These are phyloP conservation scores for Caenorhabditis panamensis DNA, from an alignment of 2,888 invertebrate genomes.

Conservation along the genomic window DNA sequence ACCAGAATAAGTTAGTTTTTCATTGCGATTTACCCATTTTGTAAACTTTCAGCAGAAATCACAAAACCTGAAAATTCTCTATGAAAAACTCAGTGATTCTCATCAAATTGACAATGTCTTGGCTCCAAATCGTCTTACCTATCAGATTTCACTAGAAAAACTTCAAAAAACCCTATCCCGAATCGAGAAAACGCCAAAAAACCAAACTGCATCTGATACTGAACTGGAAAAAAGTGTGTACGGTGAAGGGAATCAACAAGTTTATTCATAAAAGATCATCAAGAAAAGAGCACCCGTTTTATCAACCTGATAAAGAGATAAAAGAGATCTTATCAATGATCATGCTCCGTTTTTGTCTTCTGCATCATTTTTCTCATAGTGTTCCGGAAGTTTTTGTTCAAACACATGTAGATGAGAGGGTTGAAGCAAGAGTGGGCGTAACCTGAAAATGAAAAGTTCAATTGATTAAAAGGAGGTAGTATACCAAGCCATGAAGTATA, in stretches of 20 bases:
- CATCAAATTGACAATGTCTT: no score
- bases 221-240: not conserved
- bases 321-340: constrained; percentile 2
- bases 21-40: no score
- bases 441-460: constrained; percentile 44
- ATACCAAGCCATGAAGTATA: constrained; percentile 69
- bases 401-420: constrained; percentile 76
- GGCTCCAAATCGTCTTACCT: no score
- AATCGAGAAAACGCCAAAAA: no score
- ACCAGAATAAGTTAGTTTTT: no score
- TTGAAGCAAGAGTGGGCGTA: constrained; percentile 77
- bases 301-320: not conserved
- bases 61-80: no score
- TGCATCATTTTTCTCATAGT: constrained; percentile 68
- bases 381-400: constrained; percentile 74
- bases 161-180: no score
- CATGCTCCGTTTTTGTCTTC: constrained; percentile 48
- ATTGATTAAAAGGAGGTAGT: not conserved
- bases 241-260: not conserved
- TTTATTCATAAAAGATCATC: no score
- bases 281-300: not conserved
- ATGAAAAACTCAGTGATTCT: no score
- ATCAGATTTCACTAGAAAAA: no score
- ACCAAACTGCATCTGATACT: no score
- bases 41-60: no score